Evolutionary conservation across 2,113 vertebrate species (phyloP).

Genomic region (Grus americana): DNA sequence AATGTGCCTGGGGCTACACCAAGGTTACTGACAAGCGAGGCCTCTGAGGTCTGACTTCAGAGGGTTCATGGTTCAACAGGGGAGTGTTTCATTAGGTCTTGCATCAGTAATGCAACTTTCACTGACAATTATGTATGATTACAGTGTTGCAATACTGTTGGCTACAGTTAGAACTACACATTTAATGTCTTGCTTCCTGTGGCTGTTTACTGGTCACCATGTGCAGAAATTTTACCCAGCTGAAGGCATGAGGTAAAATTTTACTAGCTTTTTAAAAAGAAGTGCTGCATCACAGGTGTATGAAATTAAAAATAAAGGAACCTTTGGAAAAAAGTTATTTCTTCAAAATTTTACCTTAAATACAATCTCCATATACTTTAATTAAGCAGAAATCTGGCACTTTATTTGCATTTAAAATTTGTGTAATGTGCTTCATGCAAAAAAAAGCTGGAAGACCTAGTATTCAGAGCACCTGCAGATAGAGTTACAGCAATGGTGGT

Average conservation of each 20-base stretch:
- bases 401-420: background rate
- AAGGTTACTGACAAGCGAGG: background rate
- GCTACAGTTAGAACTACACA: background rate
- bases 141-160: background rate
- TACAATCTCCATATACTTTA: background rate
- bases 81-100: background rate
- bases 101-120: background rate
- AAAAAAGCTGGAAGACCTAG: background rate
- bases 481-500: background rate
- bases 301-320: background rate
- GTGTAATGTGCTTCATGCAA: background rate
- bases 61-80: no score
- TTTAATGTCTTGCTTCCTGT: background rate
- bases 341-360: background rate
- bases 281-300: background rate
- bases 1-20: background rate
- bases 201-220: no score
- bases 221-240: background rate
- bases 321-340: background rate
- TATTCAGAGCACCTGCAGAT: background rate
- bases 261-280: background rate
- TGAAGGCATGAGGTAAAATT: background rate
- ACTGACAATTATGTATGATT: background rate
- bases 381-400: background rate
- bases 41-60: background rate